Percentiles rank a stretch among this genome's conserved stretches.
These are phyloP conservation scores for Bombus confusus DNA, from an alignment of 1,140 invertebrate genomes.

Conservation along the genomic window DNA sequence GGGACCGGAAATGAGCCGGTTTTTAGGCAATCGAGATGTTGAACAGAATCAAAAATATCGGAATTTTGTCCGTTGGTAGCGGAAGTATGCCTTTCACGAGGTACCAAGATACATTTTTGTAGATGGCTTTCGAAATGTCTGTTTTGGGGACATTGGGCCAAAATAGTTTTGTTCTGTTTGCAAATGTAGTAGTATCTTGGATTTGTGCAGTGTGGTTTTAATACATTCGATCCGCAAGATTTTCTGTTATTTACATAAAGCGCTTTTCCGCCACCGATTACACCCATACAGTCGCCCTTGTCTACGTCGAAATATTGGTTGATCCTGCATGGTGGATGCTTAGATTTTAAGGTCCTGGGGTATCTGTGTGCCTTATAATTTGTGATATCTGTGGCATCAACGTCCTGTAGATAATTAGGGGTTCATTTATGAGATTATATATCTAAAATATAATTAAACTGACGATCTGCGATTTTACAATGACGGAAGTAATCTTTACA, in stretches of 20 bases:
- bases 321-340: neutral
- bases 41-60: neutral
- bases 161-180: conserved; percentile 22
- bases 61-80: neutral
- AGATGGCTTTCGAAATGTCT: conserved; percentile 35
- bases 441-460: neutral
- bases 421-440: neutral
- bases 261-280: conserved; percentile 50
- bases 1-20: conserved; percentile 45
- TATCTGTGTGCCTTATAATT: neutral
- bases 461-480: neutral
- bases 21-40: conserved; percentile 11
- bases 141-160: conserved; percentile 27
- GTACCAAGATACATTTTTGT: conserved; percentile 38
- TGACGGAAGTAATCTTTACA: no score
- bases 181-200: conserved; percentile 53
- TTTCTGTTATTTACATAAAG: conserved; percentile 35
- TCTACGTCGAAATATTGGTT: conserved; percentile 52
- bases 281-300: conserved; percentile 22
- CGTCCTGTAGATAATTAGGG: conserved; percentile 26
- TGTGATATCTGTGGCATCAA: neutral
- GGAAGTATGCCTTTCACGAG: neutral
- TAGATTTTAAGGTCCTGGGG: neutral
- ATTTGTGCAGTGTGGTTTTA: conserved; percentile 48
- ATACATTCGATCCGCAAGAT: conserved; percentile 34